A percentile compares a stretch with the other conserved stretches of the same genome.
Evolutionary conservation across 1,140 invertebrate genomes (phyloP).

Genomic region (Apis dorsata): DNA sequence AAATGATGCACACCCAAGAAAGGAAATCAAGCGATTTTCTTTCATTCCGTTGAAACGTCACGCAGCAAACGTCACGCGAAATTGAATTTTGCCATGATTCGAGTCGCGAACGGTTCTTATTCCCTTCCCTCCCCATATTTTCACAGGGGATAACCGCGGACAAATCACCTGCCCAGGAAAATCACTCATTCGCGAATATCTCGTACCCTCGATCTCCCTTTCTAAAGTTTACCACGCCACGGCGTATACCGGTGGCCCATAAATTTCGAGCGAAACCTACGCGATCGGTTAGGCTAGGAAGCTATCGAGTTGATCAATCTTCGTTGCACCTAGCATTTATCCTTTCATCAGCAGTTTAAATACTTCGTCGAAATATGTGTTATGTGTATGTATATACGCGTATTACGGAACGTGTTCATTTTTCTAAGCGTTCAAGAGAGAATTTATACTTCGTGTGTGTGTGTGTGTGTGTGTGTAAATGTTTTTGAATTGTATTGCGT

Average conservation of each 20-base stretch:
- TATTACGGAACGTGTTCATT: too few relatives aligned
- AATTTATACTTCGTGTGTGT: too few relatives aligned
- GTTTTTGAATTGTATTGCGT: too few relatives aligned
- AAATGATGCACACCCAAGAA: accelerated
- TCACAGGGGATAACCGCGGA: background rate
- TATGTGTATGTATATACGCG: too few relatives aligned
- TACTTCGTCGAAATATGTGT: too few relatives aligned
- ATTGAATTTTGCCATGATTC: background rate
- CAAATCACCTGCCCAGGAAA: conserved; percentile 5
- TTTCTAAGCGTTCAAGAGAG: too few relatives aligned
- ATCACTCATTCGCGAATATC: conserved; percentile 16
- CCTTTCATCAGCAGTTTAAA: background rate
- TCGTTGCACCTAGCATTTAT: background rate
- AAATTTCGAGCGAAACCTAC: background rate
- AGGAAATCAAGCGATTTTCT: background rate
- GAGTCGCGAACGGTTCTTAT: background rate
- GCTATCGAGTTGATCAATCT: conserved; percentile 6
- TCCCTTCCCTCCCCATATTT: background rate
- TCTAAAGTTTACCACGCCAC: conserved; percentile 2
- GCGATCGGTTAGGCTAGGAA: background rate
- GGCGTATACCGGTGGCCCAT: background rate
- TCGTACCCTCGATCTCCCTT: conserved; percentile 7
- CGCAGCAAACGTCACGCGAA: background rate
- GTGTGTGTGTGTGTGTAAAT: too few relatives aligned
- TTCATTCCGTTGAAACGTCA: background rate